phyloP scores from a whole-genome alignment of 2,797 vertebrate species.

The Catharus ustulatus region DNA sequence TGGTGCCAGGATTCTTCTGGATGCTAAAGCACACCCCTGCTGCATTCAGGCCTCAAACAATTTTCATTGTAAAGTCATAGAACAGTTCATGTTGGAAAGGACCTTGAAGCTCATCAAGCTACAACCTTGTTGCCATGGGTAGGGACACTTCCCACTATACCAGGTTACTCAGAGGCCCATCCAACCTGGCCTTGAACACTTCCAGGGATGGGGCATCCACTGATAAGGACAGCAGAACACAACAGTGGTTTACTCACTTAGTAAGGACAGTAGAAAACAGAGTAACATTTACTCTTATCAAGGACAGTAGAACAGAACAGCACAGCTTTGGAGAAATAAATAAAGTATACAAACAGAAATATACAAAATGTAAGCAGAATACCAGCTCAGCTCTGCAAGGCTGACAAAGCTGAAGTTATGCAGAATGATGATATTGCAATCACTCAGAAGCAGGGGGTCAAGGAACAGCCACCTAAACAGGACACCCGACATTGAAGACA shows the following conservation, averaged over 20 bases:
- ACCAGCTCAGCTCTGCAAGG: not conserved
- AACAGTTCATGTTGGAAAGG: not conserved
- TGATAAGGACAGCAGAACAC: not conserved
- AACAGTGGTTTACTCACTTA: not conserved
- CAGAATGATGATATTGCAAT: fast-evolving
- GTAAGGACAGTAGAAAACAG: not conserved
- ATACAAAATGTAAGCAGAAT: not conserved
- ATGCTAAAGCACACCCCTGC: not conserved
- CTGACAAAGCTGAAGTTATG: not conserved
- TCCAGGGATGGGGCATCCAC: not conserved
- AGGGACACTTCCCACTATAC: not conserved
- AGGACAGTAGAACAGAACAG: not conserved
- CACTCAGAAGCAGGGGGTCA: not conserved
- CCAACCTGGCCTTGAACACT: not conserved
- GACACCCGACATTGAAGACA: not conserved
- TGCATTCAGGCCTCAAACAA: not conserved
- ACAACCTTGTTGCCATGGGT: fast-evolving
- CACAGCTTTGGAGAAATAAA: not conserved
- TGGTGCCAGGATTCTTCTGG: not conserved
- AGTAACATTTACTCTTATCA: not conserved
- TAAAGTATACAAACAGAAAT: not conserved
- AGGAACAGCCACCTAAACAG: not conserved
- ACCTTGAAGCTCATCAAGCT: not conserved
- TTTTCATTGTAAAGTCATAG: not conserved
- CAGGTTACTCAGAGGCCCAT: not conserved